Evolutionary conservation across 1,140 invertebrate genomes (phyloP), one percentile per base, ranked within the genome.

Genomic region (Adelges cooleyi): DNA sequence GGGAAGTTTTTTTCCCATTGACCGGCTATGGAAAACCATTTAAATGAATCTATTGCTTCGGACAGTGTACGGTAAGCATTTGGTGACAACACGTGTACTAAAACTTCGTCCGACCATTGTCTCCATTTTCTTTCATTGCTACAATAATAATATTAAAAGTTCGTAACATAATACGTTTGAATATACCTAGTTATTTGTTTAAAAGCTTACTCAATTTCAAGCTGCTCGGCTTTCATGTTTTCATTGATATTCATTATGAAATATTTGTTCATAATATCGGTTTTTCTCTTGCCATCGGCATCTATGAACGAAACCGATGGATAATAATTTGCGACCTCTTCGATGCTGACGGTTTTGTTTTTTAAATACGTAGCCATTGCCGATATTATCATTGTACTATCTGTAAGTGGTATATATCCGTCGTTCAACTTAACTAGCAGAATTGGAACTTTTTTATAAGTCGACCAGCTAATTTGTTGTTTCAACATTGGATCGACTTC

Each of bases 381-480:
- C 27, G 94, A 98, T 71, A 98, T 84, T 48, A 99, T 97, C 75
- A 95, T 87, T 36, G 90, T 86, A 67, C 93, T 97, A 71, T 99
- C 96, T 71, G 90, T 86, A 65, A 99, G 75, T 79, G 93, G 90
- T 77, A 86, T 84, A 74, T 84, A 86, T 25, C 85, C 85, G 68
- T 81, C 79, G 65, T 81, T 76, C 22, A 84, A 82, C 75, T 92
- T 81, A 8, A 85, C 82, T 36, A 96, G 74, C n/a, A 97, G 72
- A 72, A 96, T 93, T 0, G 95, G 95, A 36, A 98, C 94, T 82
- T 99, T 99, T 73, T 87, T 93, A 70, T 98, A 96, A 2, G 81
- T 73, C 0, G 92, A 93, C 90, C 95, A 98, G 73, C 89, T 90
- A 33, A 97, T 86, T 73, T 97, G 87, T 70, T 86, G 85, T 36